phyloP scores from a whole-genome alignment of 2,797 vertebrate species.

The Pygocentrus nattereri region DNA sequence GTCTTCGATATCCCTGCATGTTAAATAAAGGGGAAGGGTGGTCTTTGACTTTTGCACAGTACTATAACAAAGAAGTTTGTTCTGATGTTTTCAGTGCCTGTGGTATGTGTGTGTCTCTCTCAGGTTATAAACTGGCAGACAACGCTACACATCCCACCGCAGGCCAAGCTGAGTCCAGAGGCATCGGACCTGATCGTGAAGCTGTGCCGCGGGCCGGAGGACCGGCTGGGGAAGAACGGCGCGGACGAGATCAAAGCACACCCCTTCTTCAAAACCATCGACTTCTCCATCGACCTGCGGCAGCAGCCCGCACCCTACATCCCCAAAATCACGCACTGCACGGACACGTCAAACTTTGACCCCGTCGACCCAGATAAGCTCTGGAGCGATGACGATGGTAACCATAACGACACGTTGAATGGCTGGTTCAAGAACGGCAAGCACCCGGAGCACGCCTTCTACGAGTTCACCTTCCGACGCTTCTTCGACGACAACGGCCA shows the following conservation, averaged over 20 bases:
- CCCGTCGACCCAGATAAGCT: constrained; percentile 96
- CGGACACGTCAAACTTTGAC: constrained; percentile 97
- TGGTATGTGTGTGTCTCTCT: background rate
- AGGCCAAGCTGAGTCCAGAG: constrained; percentile 91
- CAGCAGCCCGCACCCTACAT: constrained; percentile 91
- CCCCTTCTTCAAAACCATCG: constrained; percentile 89
- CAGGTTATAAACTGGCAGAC: constrained; percentile 98
- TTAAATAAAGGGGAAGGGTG: too few relatives aligned
- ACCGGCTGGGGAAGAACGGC: constrained; percentile 92
- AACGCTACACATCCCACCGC: constrained; percentile 90
- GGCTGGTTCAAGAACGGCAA: constrained; percentile 96
- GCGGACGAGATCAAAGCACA: constrained; percentile 97
- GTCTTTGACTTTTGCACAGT: too few relatives aligned
- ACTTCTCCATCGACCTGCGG: constrained; percentile 93
- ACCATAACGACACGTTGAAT: constrained; percentile 91
- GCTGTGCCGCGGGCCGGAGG: constrained; percentile 93
- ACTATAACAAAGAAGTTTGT: background rate
- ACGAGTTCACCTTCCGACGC: constrained; percentile 91
- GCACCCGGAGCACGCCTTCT: constrained; percentile 92
- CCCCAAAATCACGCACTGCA: constrained; percentile 95
- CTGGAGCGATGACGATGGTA: constrained; percentile 90
- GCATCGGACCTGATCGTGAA: constrained; percentile 94
- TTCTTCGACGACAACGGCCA: constrained; percentile 94
- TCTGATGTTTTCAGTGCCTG: background rate
- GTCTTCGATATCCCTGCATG: too few relatives aligned